Evolutionary conservation across 2,113 vertebrate genomes (phyloP), one percentile per base, ranked within the genome.

Genomic region (Dinomys branickii): DNA sequence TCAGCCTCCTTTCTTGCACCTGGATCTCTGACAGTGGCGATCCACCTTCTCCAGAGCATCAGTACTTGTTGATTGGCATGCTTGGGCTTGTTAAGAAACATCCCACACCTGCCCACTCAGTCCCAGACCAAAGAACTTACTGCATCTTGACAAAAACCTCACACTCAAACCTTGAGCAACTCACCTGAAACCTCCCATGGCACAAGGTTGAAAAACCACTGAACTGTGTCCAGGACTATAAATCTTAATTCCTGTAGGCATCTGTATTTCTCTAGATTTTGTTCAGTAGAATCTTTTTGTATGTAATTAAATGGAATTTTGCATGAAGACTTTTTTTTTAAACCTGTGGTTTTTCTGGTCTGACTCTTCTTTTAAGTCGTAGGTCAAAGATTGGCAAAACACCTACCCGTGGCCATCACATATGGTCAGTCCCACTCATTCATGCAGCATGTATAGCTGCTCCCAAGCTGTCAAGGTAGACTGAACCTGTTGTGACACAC

Each of bases 391-490:
- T 2, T 0, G 7, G 56, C 20, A 58, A 1, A 1, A 28, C 41
- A 7, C 16, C 2, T 6, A 10, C 47, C 14, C 3, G 0, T 0
- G 7, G 7, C 47, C 52, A 33, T 26, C 5, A 1, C 0, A 5
- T 13, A 47, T 1, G 54, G 38, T 11, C 6, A 28, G n/a, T 19
- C 30, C 41, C 17, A 0, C 1, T 19, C 2, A 0, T 0, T 2
- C 16, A 7, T 0, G 4, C 1, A 10, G 0, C 0, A 17, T 50
- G 24, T 20, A 7, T 0, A 1, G 30, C 24, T 26, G 28, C 56
- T 7, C 33, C 14, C 3, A 3, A 10, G 16, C 26, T 11, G 3
- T 22, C 3, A 12, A 0, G 19, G 47, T 28, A 26, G 54, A 2
- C 0, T 0, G 10, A 38, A 41, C 54, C 1, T 4, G 5, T 3